Conservation (phyloP, 2,888 invertebrate species). For the Tetanocera ferruginea region DNA sequence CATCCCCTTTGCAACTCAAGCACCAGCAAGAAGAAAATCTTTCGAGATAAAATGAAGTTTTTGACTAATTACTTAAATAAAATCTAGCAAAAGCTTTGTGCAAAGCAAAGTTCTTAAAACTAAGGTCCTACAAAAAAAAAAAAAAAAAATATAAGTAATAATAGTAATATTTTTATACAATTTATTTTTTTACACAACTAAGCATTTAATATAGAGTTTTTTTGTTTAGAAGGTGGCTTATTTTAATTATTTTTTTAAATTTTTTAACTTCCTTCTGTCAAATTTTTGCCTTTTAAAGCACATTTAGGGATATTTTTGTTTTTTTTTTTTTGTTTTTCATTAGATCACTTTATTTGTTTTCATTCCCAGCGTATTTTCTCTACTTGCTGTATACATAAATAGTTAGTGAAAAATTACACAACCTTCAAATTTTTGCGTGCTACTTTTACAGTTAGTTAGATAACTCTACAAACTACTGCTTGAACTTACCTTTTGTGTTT, state of each 20-base stretch:
- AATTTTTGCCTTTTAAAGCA: background rate
- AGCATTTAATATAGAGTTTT: background rate
- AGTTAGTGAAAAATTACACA: background rate
- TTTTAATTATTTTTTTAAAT: background rate
- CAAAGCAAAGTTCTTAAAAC: no score
- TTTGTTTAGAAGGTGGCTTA: background rate
- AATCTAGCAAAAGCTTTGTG: no score
- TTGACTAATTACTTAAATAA: no score
- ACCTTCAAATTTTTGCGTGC: background rate
- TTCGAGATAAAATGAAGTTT: no score
- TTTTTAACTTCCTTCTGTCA: background rate
- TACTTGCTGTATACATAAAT: background rate
- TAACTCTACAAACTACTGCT: background rate
- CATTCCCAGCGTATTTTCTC: background rate
- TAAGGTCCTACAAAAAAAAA: no score
- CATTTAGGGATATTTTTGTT: background rate
- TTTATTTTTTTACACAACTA: no score
- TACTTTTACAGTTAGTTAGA: background rate
- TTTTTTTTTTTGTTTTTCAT: background rate
- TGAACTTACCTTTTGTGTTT: slow-evolving; percentile 29
- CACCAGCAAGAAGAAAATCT: no score
- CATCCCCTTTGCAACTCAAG: background rate
- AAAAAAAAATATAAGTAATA: no score
- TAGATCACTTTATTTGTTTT: background rate
- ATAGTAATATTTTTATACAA: no score